phyloP scores from a whole-genome alignment of 1,140 invertebrate genomes.

The Heliconius eleuchia region DNA sequence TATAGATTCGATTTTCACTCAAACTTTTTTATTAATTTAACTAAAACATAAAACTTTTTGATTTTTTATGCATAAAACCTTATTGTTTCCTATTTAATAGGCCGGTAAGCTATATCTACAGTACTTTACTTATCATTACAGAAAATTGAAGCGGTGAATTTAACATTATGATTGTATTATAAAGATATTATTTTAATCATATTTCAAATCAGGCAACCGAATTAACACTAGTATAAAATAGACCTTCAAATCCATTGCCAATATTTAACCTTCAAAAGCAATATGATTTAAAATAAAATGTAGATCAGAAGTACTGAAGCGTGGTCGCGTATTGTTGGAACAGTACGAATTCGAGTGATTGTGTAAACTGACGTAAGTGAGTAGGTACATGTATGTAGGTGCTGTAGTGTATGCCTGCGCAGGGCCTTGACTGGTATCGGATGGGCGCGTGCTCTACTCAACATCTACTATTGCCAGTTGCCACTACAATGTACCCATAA shows the following conservation, averaged over 20 bases:
- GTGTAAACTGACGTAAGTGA: slow-evolving; percentile 42
- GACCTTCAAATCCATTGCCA: slow-evolving; percentile 25
- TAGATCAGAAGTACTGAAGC: slow-evolving; percentile 36
- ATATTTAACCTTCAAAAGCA: slow-evolving; percentile 20
- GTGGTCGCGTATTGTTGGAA: slow-evolving; percentile 33
- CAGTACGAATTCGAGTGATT: slow-evolving; percentile 32
- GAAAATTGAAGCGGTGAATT: not conserved
- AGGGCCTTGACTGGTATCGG: slow-evolving; percentile 12
- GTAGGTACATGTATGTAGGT: not conserved
- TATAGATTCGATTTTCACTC: not conserved
- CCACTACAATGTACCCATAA: slow-evolving; percentile 33
- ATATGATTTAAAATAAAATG: slow-evolving; percentile 30
- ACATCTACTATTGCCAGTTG: not conserved
- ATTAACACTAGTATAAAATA: slow-evolving; percentile 10
- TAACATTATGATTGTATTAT: not conserved
- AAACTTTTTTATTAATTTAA: too few relatives aligned
- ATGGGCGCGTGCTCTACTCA: slow-evolving; percentile 24
- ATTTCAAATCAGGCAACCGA: not conserved
- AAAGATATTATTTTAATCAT: not conserved
- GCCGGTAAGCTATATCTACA: too few relatives aligned
- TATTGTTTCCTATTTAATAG: not conserved
- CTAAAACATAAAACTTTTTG: too few relatives aligned
- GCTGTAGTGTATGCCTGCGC: slow-evolving; percentile 11
- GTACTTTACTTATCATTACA: not conserved
- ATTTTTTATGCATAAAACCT: not conserved